Conservation (phyloP, 2,113 vertebrate genomes). For the Clarias batrachus region DNA sequence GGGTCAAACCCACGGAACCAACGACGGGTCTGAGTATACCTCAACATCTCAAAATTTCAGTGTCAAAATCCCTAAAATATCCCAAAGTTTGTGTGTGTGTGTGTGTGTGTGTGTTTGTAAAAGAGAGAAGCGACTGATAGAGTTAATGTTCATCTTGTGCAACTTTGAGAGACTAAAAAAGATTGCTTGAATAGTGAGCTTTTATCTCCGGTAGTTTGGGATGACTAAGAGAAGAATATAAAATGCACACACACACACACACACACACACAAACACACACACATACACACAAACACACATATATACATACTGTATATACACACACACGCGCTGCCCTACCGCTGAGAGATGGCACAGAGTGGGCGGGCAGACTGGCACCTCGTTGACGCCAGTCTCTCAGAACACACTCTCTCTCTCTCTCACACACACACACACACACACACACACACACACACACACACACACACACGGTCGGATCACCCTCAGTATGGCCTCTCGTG, state of each 20-base stretch:
- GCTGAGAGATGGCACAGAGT: conserved; percentile 44
- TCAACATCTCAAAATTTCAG: not conserved
- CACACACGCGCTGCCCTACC: conserved; percentile 16
- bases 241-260: not conserved
- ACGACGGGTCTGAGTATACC: not conserved
- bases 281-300: not conserved
- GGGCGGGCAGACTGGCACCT: conserved; percentile 53
- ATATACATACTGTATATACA: not conserved
- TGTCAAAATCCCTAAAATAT: not conserved
- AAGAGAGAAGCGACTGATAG: not conserved
- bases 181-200: conserved; percentile 28
- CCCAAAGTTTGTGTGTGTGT: not conserved
- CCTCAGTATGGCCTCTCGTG: conserved; percentile 30
- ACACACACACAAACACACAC: not conserved
- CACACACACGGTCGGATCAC: conserved; percentile 20
- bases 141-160: conserved; percentile 6
- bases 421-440: conserved; percentile 6
- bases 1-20: not conserved
- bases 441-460: conserved; percentile 11
- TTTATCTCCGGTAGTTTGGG: conserved; percentile 44
- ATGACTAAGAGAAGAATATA: conserved; percentile 38
- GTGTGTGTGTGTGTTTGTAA: not conserved
- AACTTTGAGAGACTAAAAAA: conserved; percentile 12
- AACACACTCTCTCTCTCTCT: conserved; percentile 29
- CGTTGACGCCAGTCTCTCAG: conserved; percentile 47